Base-by-base conservation (phyloP, 2,113 vertebrate species). In the Marmota flaviventris region DNA sequence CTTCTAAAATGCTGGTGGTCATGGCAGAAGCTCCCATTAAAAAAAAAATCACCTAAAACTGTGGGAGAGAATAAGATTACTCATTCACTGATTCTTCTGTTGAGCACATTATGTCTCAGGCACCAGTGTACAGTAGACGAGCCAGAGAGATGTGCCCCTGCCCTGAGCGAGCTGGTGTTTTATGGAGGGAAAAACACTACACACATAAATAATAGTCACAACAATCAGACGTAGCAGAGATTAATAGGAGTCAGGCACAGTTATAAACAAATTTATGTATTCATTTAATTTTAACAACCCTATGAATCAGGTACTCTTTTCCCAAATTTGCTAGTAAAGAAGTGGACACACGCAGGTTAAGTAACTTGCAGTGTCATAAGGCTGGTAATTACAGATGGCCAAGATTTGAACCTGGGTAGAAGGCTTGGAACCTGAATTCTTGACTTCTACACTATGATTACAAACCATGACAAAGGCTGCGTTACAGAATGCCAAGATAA, bases 261-360 rank as follows among this genome's bases (percentile, higher is more conserved):
- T 79, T 69, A 34, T 75, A 86, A 85, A 65, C 34, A 90, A 37
- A 75, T 94, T 10, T 18, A 39, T 53, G 10, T 25, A 48, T 70
- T 90, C 51, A 90, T 86, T 77, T 76, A 82, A 82, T 72, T n/a
- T n/a, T 77, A 69, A 73, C 9, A 91, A 37, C 51, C 10, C 11
- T 82, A 14, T 77, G 89, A 89, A 2, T 81, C 89, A 78, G 51
- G 11, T 85, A 65, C 75, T 29, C 1, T 84, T 95, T 70, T 65
- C 37, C 27, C 8, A 85, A 58, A 95, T 81, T 93, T 89, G 82
- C 20, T 82, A 82, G 65, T 72, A 25, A 78, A 70, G 69, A 94
- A 85, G 48, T 37, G 83, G 42, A 10, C 20, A 45, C 10, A 29
- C 22, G 0, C 32, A 73, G 12, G 16, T 78, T 93, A 75, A 85